Evolutionary conservation across 2,113 vertebrate species (phyloP).

Genomic region (Pelecanus crispus): DNA sequence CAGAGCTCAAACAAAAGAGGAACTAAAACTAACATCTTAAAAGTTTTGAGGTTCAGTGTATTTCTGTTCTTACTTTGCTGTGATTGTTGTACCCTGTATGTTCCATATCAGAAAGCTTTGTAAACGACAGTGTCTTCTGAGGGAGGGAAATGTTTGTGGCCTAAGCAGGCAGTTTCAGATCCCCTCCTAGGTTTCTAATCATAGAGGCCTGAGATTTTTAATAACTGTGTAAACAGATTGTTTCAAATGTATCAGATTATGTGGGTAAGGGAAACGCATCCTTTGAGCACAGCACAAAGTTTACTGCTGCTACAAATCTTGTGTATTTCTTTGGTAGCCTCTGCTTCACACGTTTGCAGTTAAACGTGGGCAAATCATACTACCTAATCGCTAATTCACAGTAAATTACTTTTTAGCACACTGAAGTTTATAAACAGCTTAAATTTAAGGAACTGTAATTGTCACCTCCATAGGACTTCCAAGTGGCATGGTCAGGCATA

Average conservation of each 20-base stretch:
- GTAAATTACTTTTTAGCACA: not conserved
- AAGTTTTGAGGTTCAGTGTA: not conserved
- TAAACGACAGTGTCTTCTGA: not conserved
- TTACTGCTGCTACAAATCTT: not conserved
- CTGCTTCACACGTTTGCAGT: not conserved
- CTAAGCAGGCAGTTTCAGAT: not conserved
- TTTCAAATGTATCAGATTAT: not conserved
- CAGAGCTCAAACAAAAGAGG: not conserved
- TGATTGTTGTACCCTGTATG: not conserved
- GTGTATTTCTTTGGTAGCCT: constrained; percentile 25
- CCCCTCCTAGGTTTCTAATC: not conserved
- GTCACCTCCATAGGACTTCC: not conserved
- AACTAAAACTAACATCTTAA: not conserved
- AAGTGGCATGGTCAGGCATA: not conserved
- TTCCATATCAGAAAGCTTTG: not conserved
- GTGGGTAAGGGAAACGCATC: not conserved
- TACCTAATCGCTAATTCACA: not conserved
- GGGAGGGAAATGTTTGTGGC: not conserved
- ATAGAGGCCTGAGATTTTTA: not conserved
- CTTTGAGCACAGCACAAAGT: not conserved
- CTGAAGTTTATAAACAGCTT: not conserved
- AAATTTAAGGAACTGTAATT: not conserved
- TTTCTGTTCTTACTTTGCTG: not conserved
- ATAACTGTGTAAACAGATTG: not conserved
- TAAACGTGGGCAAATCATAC: not conserved